Conservation (phyloP, 2,797 vertebrate species). For the Smutsia gigantea region DNA sequence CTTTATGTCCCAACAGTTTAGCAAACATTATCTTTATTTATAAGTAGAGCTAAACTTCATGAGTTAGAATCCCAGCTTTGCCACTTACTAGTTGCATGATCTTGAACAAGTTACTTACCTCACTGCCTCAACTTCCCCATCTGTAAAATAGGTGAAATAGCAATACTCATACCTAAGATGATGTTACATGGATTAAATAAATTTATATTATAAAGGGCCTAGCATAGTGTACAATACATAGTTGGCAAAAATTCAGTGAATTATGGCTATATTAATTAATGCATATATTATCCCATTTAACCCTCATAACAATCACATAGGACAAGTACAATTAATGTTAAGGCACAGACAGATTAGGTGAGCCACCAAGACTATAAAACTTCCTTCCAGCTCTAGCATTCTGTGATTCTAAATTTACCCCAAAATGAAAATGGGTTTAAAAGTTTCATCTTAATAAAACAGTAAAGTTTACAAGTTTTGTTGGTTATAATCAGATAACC, state of each 20-base stretch:
- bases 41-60: not conserved
- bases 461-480: conserved; percentile 13
- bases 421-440: conserved; percentile 24
- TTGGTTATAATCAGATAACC: not conserved
- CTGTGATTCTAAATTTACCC: conserved; percentile 1
- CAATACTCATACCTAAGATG: not conserved
- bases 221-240: not conserved
- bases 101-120: conserved; percentile 5
- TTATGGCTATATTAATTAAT: not conserved
- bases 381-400: not conserved
- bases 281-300: conserved; percentile 9
- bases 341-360: not conserved
- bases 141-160: not conserved
- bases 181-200: not conserved
- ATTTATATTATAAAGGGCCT: not conserved
- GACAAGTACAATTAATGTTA: not conserved
- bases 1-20: not conserved
- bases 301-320: not conserved
- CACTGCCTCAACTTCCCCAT: conserved; percentile 6
- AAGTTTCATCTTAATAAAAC: not conserved
- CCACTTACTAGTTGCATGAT: not conserved
- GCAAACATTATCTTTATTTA: conserved; percentile 14
- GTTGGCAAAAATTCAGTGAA: not conserved
- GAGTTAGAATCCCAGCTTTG: not conserved
- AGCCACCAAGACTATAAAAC: not conserved